Evolutionary conservation across 2,113 vertebrate species (phyloP).

Genomic region (Urocynchramus pylzowi): DNA sequence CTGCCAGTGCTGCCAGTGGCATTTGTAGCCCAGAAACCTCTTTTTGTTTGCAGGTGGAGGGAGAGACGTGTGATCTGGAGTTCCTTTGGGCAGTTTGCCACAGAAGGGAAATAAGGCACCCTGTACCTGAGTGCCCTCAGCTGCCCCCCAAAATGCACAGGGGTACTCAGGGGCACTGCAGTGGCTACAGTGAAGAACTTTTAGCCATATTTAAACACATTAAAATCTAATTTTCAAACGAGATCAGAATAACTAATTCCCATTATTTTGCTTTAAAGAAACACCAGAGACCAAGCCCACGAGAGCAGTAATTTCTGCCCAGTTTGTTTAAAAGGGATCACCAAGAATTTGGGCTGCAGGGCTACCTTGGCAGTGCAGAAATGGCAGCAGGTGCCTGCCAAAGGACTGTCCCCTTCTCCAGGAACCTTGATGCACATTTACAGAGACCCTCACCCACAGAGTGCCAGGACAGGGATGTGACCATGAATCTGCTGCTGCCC

Average conservation of each 20-base stretch:
- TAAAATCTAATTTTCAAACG: background rate
- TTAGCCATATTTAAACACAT: background rate
- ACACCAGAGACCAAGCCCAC: background rate
- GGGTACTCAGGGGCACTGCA: background rate
- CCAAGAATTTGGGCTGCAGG: background rate
- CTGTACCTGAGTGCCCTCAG: background rate
- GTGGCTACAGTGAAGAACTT: background rate
- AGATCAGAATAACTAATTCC: background rate
- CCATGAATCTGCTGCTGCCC: background rate
- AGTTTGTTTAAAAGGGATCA: background rate
- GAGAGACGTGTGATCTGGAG: background rate
- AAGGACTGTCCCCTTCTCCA: background rate
- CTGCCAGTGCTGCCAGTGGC: background rate
- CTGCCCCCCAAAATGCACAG: background rate
- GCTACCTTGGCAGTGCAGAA: background rate
- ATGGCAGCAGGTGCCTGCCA: background rate
- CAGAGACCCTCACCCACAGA: background rate
- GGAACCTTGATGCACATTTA: fast-evolving
- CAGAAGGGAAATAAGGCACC: background rate
- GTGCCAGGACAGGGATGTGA: background rate
- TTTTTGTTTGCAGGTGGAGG: background rate
- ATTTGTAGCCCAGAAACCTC: background rate
- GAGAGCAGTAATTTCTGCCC: background rate
- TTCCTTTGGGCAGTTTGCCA: background rate
- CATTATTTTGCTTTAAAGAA: background rate